Percentiles rank a stretch among this genome's conserved stretches.
Evolutionary conservation across 2,888 invertebrate genomes (phyloP).

Genomic region (Papilio protenor): DNA sequence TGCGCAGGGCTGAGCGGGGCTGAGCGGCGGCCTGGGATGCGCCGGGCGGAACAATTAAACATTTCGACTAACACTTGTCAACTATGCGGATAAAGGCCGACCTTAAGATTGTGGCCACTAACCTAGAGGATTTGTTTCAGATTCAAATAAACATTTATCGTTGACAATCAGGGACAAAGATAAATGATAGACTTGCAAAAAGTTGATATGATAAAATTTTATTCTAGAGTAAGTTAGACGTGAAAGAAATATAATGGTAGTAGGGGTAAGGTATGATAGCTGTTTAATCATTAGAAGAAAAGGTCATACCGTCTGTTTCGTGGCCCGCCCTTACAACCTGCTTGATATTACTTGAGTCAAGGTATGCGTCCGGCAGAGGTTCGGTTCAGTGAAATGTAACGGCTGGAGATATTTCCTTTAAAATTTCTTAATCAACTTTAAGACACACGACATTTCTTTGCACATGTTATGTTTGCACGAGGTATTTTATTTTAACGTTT

Average conservation of each 20-base stretch:
- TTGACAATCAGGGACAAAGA: too few species aligned
- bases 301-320: conserved; percentile 29
- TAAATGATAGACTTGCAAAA: too few species aligned
- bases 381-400: conserved; percentile 58
- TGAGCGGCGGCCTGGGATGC: background rate
- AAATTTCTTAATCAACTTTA: conserved; percentile 51
- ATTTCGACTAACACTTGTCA: conserved; percentile 56
- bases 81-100: conserved; percentile 67
- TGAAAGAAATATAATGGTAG: background rate
- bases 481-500: background rate
- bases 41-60: conserved; percentile 49
- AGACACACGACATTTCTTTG: background rate
- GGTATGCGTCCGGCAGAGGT: conserved; percentile 58
- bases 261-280: background rate
- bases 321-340: conserved; percentile 56
- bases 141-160: background rate
- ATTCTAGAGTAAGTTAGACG: background rate
- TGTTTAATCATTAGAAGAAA: too few species aligned
- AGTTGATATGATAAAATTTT: too few species aligned
- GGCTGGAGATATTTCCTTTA: conserved; percentile 62
- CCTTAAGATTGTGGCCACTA: conserved; percentile 57
- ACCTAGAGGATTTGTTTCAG: conserved; percentile 41
- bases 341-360: conserved; percentile 68
- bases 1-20: conserved; percentile 28
- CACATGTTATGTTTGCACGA: background rate